Evolutionary conservation across 2,888 invertebrate genomes (phyloP).

Genomic region (Caenorhabditis zanzibari): DNA sequence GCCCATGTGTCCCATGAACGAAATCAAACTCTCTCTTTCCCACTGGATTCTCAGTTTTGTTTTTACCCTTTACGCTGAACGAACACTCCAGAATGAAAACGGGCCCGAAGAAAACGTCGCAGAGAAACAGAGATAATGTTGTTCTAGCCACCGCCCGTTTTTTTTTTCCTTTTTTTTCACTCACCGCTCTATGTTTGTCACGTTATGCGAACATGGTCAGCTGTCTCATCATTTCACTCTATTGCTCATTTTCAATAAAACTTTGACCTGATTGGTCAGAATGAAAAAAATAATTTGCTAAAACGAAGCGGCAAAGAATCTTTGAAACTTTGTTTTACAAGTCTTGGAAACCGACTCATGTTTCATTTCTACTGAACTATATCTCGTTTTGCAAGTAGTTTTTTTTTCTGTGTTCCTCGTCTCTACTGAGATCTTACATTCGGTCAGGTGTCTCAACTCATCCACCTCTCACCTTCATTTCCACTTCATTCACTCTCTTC

Average conservation of each 20-base stretch:
- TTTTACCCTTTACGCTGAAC: conserved; percentile 12
- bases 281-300: no score
- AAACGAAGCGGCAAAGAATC: no score
- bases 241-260: background rate
- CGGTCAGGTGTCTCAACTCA: conserved; percentile 42
- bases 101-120: background rate
- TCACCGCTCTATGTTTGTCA: conserved; percentile 53
- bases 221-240: background rate
- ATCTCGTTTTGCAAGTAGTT: background rate
- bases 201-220: background rate
- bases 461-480: conserved; percentile 11
- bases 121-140: conserved; percentile 45
- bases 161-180: conserved; percentile 15
- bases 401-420: background rate
- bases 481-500: conserved; percentile 35
- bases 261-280: no score
- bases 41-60: conserved; percentile 24
- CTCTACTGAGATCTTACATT: conserved; percentile 1
- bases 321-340: background rate
- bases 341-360: background rate
- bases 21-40: conserved; percentile 13
- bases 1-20: conserved; percentile 28
- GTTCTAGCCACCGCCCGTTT: conserved; percentile 54
- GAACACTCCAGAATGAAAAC: background rate
- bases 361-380: background rate